A percentile compares a stretch with the other conserved stretches of the same genome.
Conservation (phyloP, 2,888 invertebrate genomes). For the Meganola albula region DNA sequence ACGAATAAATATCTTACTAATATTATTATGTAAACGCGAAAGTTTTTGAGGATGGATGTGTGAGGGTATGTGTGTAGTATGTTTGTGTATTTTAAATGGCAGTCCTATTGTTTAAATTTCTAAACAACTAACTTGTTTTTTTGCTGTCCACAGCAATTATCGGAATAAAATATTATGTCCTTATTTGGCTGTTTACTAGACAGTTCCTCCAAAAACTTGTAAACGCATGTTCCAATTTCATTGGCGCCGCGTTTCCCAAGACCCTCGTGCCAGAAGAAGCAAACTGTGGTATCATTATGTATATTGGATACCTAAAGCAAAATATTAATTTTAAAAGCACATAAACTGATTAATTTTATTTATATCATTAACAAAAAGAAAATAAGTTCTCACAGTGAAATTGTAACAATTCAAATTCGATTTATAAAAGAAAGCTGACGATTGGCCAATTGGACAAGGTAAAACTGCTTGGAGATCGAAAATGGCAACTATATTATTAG, state of each 20-base stretch:
- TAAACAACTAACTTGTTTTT: conserved; percentile 16
- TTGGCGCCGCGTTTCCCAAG: conserved; percentile 20
- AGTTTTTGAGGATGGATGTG: conserved; percentile 4
- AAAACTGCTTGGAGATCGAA: conserved; percentile 15
- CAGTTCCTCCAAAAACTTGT: conserved; percentile 17
- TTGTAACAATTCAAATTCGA: conserved; percentile 9
- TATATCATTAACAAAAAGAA: conserved; percentile 5
- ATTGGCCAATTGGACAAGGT: conserved; percentile 14
- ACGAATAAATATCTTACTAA: conserved; percentile 3
- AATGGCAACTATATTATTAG: conserved; percentile 11
- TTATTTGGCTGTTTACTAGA: conserved; percentile 12
- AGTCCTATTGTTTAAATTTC: background rate
- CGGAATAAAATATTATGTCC: conserved; percentile 18
- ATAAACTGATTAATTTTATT: conserved; percentile 9
- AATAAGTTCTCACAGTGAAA: conserved; percentile 6
- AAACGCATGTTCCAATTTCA: conserved; percentile 24
- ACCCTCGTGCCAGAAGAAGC: conserved; percentile 23
- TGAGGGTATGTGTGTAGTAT: conserved; percentile 1
- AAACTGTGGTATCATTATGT: conserved; percentile 13
- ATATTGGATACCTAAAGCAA: conserved; percentile 10
- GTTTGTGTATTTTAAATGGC: background rate
- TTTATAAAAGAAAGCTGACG: conserved; percentile 17
- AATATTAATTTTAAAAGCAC: conserved; percentile 5
- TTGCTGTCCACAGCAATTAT: conserved; percentile 25
- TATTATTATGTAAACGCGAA: conserved; percentile 4